Evolutionary conservation across 2,888 invertebrate species (phyloP).

Genomic region (Sphecodes monilicornis): DNA sequence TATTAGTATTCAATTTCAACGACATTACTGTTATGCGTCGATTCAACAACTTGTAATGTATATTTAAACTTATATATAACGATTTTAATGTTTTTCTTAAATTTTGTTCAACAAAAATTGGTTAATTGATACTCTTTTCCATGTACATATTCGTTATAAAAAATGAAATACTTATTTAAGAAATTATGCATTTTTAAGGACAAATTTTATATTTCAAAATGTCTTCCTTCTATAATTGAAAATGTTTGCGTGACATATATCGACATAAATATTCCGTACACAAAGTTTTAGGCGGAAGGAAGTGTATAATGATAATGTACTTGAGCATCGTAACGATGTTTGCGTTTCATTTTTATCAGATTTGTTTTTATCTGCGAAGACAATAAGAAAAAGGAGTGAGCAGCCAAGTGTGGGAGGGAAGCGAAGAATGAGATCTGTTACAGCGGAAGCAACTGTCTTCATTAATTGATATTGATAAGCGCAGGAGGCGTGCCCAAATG

Average conservation of each 20-base stretch:
- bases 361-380: not conserved
- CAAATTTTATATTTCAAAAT: no score
- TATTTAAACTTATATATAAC: no score
- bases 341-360: not conserved
- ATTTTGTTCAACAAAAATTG: no score
- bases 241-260: not conserved
- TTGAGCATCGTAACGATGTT: not conserved
- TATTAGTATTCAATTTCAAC: no score
- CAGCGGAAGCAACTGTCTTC: conserved; percentile 45
- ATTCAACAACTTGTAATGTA: no score
- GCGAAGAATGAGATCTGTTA: conserved; percentile 46
- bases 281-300: not conserved
- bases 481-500: not conserved
- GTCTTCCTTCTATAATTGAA: not conserved
- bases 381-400: not conserved
- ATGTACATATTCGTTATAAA: no score
- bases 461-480: conserved; percentile 53
- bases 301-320: not conserved
- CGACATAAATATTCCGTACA: not conserved
- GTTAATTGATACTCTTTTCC: no score
- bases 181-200: no score
- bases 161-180: no score
- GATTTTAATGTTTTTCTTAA: no score
- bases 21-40: no score
- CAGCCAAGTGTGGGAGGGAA: not conserved